Evolutionary conservation across 2,113 vertebrate species (phyloP), one percentile per base, ranked within the genome.

Genomic region (Chelonoidis abingdonii): DNA sequence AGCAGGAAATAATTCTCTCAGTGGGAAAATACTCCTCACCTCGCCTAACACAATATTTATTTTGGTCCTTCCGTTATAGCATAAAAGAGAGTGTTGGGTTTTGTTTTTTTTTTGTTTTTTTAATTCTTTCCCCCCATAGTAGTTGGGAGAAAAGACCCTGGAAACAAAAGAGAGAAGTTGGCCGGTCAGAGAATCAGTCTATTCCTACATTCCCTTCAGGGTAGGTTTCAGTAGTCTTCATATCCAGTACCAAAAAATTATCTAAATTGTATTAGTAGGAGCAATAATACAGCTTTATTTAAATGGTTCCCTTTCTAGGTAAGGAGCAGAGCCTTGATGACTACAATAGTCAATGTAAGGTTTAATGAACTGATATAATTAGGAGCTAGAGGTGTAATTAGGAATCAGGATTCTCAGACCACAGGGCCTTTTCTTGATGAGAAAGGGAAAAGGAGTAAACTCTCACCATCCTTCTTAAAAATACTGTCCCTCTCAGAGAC

Each of bases 31-130:
- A 41, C 41, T 79, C 1, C 22, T 91, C 8, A 82, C 2, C 17
- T 13, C 1, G 29, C 90, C 89, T n/a, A 25, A 62, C 79, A 85
- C 11, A 3, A 13, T 78, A 2, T 62, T 94, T 88, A 49, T 89
- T 44, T 75, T 81, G 87, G 41, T 19, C 81, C 22, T 65, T 86
- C 41, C 62, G 19, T 27, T 86, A 93, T 94, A 25, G 72, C 90
- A 14, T 0, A 62, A 41, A 47, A 78, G 75, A 11, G 75, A 41
- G 29, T 53, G 27, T 38, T 69, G 35, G 72, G 22, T 1, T 13
- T 41, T 41, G 44, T 44, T 44, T 44, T 44, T 44, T 72, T 41
- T 41, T 6, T 44, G 6, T 44, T 44, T 72, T 41, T 41, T 41
- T 24, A 2, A 38, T 41, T 75, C 19, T 44, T 41, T 76, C 7